Evolutionary conservation across 2,888 invertebrate species (phyloP).

Genomic region (Drosophila mayaguana): DNA sequence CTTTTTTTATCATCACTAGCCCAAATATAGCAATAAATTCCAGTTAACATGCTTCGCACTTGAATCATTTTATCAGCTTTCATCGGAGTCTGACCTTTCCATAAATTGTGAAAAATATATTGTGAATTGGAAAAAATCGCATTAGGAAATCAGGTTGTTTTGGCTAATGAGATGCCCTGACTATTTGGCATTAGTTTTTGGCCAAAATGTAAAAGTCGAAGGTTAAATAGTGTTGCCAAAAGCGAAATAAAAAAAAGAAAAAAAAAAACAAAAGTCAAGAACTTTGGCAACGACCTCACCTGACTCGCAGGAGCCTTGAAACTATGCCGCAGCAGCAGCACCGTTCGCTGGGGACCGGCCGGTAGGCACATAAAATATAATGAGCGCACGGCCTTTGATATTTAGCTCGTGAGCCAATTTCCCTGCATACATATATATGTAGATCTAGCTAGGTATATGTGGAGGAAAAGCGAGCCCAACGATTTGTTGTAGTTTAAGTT

Average conservation of each 20-base stretch:
- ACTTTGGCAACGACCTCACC: conserved; percentile 63
- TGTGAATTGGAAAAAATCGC: conserved; percentile 5
- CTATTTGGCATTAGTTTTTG: conserved; percentile 44
- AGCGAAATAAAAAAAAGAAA: conserved; percentile 6
- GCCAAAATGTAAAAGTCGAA: conserved; percentile 48
- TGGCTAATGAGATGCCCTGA: conserved; percentile 28
- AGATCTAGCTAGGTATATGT: neutral
- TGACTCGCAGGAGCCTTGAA: conserved; percentile 69
- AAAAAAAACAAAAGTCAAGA: conserved; percentile 6
- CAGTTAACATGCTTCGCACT: neutral
- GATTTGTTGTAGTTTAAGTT: conserved; percentile 41
- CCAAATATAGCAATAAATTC: neutral
- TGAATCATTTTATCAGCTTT: neutral
- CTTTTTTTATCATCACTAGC: neutral
- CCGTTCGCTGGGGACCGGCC: conserved; percentile 36
- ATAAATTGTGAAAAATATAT: neutral
- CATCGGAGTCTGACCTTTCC: neutral
- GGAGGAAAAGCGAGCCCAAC: conserved; percentile 4
- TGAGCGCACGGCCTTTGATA: conserved; percentile 76
- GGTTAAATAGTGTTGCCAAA: conserved; percentile 52
- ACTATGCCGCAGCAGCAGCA: conserved; percentile 39
- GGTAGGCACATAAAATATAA: conserved; percentile 73
- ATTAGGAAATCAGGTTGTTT: neutral
- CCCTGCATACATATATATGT: neutral
- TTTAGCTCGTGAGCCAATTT: conserved; percentile 55